These are phyloP conservation scores for Hucho hucho DNA, from an alignment of 2,113 vertebrate genomes.

Conservation along the genomic window DNA sequence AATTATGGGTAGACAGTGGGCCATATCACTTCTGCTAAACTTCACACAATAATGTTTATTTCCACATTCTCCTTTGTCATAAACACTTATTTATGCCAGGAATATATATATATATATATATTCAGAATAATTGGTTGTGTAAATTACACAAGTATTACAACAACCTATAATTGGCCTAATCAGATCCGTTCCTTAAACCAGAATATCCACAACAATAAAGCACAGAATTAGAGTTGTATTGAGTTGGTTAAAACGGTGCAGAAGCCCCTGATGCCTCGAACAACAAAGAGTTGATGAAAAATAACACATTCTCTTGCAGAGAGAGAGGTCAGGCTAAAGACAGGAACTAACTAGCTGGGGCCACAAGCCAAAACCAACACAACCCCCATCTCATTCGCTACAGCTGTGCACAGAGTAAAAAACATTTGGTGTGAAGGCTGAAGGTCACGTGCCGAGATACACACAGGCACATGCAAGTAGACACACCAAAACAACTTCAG, in stretches of 20 bases:
- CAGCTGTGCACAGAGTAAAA: slow-evolving; percentile 20
- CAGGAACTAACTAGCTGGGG: slow-evolving; percentile 47
- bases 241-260: background rate
- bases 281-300: slow-evolving; percentile 27
- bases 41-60: too few relatives aligned
- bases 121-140: background rate
- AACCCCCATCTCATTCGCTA: slow-evolving; percentile 15
- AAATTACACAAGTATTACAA: too few relatives aligned
- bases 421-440: slow-evolving; percentile 2
- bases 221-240: background rate
- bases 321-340: slow-evolving; percentile 28
- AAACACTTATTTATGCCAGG: too few relatives aligned
- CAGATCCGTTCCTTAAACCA: too few relatives aligned
- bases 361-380: slow-evolving; percentile 50
- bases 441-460: background rate
- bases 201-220: background rate
- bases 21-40: too few relatives aligned
- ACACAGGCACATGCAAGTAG: background rate
- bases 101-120: background rate
- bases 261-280: slow-evolving; percentile 19
- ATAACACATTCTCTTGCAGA: slow-evolving; percentile 17
- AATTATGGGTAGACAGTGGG: too few relatives aligned
- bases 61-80: too few relatives aligned
- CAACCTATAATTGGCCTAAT: too few relatives aligned
- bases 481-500: background rate